Percentiles rank a stretch among this genome's conserved stretches.
Conservation (phyloP, 1,140 invertebrate genomes). For the Popillia japonica region DNA sequence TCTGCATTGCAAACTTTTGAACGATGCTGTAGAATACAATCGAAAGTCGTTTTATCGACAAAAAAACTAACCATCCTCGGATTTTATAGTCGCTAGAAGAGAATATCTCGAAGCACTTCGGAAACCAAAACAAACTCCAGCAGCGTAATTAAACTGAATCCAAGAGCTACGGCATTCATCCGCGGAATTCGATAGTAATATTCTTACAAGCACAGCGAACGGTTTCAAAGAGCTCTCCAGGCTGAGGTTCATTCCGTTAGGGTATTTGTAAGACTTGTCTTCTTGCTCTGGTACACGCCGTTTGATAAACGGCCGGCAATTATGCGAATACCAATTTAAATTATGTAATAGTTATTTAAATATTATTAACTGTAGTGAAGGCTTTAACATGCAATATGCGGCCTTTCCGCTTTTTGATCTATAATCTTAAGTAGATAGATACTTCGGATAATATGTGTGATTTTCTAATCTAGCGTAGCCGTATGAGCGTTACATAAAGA, state of each 20-base stretch:
- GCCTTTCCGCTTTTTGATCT: neutral
- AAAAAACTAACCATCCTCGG: neutral
- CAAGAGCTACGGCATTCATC: neutral
- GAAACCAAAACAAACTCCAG: neutral
- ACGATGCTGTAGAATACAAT: neutral
- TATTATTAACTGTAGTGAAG: neutral
- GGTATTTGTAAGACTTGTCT: neutral
- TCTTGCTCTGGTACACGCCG: neutral
- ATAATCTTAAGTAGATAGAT: neutral
- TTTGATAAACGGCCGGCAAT: neutral
- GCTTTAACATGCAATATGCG: neutral
- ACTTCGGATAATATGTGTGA: neutral
- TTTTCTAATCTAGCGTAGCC: too few species aligned
- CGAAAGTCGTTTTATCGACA: neutral
- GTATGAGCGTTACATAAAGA: too few species aligned
- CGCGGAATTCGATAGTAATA: neutral
- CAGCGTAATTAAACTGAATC: neutral
- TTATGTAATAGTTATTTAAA: neutral
- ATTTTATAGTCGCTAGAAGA: neutral
- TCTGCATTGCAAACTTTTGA: neutral
- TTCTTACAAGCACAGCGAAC: neutral
- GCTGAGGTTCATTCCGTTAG: neutral
- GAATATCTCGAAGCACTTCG: neutral
- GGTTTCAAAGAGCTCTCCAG: neutral
- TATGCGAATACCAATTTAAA: neutral